These are phyloP conservation scores for Acanthosoma haemorrhoidale DNA, from an alignment of 2,888 invertebrate genomes.

Conservation along the genomic window DNA sequence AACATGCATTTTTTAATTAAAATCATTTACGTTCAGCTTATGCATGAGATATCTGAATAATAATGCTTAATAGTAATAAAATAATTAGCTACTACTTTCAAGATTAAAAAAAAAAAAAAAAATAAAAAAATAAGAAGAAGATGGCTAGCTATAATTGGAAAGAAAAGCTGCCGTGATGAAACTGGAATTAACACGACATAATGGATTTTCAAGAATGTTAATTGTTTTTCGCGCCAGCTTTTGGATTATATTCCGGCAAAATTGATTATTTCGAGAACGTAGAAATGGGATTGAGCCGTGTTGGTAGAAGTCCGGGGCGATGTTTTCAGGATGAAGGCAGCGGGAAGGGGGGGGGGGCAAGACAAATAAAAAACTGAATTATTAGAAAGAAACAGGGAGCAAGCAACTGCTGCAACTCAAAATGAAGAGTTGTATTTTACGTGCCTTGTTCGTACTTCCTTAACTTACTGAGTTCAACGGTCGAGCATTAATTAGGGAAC, in stretches of 20 bases:
- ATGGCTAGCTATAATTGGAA: background rate
- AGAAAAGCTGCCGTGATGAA: background rate
- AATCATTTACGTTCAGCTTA: background rate
- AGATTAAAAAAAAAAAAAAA: background rate
- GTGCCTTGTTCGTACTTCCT: too few relatives aligned
- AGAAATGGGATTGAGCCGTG: background rate
- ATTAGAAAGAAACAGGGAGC: too few relatives aligned
- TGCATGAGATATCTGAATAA: background rate
- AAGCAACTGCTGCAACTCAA: too few relatives aligned
- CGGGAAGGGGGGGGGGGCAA: too few relatives aligned
- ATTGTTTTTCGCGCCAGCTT: background rate
- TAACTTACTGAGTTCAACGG: too few relatives aligned
- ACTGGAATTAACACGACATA: background rate
- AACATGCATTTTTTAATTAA: background rate
- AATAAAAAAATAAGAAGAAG: too few relatives aligned
- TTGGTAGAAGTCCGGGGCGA: too few relatives aligned
- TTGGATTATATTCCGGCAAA: background rate
- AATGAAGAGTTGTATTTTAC: too few relatives aligned
- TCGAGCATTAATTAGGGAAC: too few relatives aligned
- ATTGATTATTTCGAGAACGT: background rate
- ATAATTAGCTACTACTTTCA: background rate
- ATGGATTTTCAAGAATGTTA: background rate
- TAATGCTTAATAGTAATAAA: background rate
- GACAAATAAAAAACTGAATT: too few relatives aligned
- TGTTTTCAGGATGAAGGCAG: too few relatives aligned